Conservation (phyloP, 2,113 vertebrate genomes). For the Nesoenas mayeri region DNA sequence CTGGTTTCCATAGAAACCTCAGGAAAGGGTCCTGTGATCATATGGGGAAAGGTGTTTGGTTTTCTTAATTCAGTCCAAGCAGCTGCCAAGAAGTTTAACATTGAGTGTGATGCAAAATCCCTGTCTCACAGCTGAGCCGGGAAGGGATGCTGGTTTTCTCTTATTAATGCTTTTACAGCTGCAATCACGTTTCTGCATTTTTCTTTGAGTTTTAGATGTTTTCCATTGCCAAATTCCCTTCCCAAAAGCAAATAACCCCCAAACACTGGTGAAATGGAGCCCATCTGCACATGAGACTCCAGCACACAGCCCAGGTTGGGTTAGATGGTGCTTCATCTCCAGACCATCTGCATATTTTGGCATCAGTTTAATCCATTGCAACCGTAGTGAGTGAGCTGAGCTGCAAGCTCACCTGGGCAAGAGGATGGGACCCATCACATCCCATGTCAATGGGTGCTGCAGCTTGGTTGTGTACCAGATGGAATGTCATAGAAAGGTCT, state of each 20-base stretch:
- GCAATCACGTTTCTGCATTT: neutral
- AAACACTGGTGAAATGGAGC: neutral
- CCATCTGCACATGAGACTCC: neutral
- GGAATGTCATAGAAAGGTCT: neutral
- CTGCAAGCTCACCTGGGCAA: too few relatives aligned
- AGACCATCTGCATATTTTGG: too few relatives aligned
- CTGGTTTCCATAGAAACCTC: constrained; percentile 48
- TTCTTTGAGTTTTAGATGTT: neutral
- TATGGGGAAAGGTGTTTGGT: neutral
- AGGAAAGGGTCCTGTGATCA: neutral
- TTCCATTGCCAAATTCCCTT: neutral
- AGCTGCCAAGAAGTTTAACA: neutral
- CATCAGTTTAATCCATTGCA: too few relatives aligned
- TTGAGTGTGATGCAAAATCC: neutral
- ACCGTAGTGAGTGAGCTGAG: too few relatives aligned
- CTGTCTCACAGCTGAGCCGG: neutral
- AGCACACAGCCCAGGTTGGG: neutral
- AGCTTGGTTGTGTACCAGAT: neutral
- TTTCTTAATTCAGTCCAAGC: neutral
- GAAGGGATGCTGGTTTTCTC: neutral
- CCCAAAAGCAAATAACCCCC: neutral
- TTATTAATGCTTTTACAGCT: neutral
- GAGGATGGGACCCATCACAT: neutral
- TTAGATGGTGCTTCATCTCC: too few relatives aligned
- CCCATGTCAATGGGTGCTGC: neutral